Evolutionary conservation across 2,888 invertebrate genomes (phyloP).

Genomic region (Eurytoma adleriae): DNA sequence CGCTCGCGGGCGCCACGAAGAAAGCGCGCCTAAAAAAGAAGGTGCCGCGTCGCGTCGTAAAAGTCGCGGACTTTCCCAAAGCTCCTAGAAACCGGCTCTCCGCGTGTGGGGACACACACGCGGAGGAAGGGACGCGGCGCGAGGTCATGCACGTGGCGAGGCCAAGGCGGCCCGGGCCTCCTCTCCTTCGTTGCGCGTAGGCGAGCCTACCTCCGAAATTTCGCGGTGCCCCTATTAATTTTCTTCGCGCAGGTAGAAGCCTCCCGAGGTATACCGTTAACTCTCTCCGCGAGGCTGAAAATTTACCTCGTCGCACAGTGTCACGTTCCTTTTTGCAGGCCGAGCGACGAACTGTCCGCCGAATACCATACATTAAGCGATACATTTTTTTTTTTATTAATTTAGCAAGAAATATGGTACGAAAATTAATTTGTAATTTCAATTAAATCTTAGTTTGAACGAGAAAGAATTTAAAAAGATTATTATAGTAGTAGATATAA

Average conservation of each 20-base stretch:
- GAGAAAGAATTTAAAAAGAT: too few species aligned
- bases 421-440: too few species aligned
- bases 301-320: background rate
- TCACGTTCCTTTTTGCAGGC: background rate
- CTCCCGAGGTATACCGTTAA: background rate
- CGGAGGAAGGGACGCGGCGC: background rate
- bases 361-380: too few species aligned
- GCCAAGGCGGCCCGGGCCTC: background rate
- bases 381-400: too few species aligned
- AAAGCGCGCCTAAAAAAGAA: conserved; percentile 16
- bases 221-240: too few species aligned
- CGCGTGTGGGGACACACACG: background rate
- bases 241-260: too few species aligned
- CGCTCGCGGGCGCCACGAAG: too few species aligned
- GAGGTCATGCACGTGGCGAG: conserved; percentile 49
- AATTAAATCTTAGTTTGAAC: too few species aligned
- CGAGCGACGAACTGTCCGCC: background rate
- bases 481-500: too few species aligned
- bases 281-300: conserved; percentile 26
- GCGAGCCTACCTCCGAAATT: too few species aligned
- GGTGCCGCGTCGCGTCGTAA: conserved; percentile 17
- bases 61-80: conserved; percentile 41
- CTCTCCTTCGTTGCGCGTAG: background rate
- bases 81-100: conserved; percentile 24
- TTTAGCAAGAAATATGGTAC: too few species aligned